A percentile compares a stretch with the other conserved stretches of the same genome.
Evolutionary conservation across 2,797 vertebrate genomes (phyloP).

Genomic region (Peromyscus aztecus): DNA sequence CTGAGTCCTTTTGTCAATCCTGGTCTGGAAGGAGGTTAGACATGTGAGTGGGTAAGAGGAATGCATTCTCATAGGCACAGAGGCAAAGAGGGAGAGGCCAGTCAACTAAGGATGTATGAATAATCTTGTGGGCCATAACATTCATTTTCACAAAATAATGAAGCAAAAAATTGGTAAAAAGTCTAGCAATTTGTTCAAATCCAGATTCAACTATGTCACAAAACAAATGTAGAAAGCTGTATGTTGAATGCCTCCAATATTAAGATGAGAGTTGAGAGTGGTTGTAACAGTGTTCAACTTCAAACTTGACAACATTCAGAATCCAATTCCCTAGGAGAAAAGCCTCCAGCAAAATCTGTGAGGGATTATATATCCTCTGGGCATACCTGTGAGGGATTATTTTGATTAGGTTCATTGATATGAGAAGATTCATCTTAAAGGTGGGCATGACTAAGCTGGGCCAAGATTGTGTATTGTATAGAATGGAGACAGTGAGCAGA

Average conservation of each 20-base stretch:
- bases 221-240: background rate
- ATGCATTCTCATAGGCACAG: background rate
- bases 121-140: background rate
- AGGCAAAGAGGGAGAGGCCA: background rate
- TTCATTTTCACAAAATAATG: conserved; percentile 8
- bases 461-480: background rate
- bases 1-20: background rate
- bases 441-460: background rate
- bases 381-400: background rate
- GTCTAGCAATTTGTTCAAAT: background rate
- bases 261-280: background rate
- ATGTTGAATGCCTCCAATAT: rapidly evolving
- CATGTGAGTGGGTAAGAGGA: background rate
- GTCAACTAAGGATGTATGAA: background rate
- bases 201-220: background rate
- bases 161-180: background rate
- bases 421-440: background rate
- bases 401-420: background rate
- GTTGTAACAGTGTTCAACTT: background rate
- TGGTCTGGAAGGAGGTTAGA: background rate
- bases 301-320: background rate
- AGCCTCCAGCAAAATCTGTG: background rate
- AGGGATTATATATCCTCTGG: background rate
- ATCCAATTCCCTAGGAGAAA: background rate
- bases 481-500: no score